Evolutionary conservation across 2,797 vertebrate species (phyloP).

Genomic region (Pseudomugil gertrudae): DNA sequence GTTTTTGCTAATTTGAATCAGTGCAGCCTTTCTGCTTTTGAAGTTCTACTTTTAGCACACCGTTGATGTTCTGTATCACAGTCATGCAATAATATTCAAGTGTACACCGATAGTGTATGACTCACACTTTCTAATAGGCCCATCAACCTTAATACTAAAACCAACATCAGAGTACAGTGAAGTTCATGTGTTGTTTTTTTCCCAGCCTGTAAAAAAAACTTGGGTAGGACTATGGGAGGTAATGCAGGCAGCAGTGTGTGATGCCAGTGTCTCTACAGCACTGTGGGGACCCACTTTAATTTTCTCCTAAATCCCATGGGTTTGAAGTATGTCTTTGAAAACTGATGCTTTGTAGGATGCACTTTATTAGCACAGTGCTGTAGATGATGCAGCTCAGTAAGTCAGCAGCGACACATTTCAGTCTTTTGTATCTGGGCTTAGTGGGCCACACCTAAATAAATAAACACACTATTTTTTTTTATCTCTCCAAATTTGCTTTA

Average conservation of each 20-base stretch:
- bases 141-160: slow-evolving; percentile 29
- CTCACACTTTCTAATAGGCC: slow-evolving; percentile 27
- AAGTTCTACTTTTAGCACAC: slow-evolving; percentile 27
- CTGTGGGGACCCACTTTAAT: slow-evolving; percentile 54
- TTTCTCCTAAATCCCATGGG: slow-evolving; percentile 54
- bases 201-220: slow-evolving; percentile 15
- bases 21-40: slow-evolving; percentile 3
- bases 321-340: slow-evolving; percentile 59
- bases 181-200: slow-evolving; percentile 36
- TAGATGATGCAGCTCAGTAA: slow-evolving; percentile 47
- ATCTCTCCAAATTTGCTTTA: slow-evolving; percentile 7
- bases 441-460: slow-evolving; percentile 37
- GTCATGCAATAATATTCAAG: slow-evolving; percentile 17
- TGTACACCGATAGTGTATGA: slow-evolving; percentile 30
- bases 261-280: slow-evolving; percentile 37
- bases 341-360: slow-evolving; percentile 54
- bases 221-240: slow-evolving; percentile 28
- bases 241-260: slow-evolving; percentile 33
- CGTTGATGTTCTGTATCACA: slow-evolving; percentile 31
- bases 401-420: slow-evolving; percentile 48
- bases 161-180: slow-evolving; percentile 23
- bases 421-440: slow-evolving; percentile 37
- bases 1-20: slow-evolving; percentile 5
- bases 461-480: slow-evolving; percentile 4
- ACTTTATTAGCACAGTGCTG: slow-evolving; percentile 55